These are phyloP conservation scores for Apantesis nais DNA, from an alignment of 2,888 invertebrate species.

Conservation along the genomic window DNA sequence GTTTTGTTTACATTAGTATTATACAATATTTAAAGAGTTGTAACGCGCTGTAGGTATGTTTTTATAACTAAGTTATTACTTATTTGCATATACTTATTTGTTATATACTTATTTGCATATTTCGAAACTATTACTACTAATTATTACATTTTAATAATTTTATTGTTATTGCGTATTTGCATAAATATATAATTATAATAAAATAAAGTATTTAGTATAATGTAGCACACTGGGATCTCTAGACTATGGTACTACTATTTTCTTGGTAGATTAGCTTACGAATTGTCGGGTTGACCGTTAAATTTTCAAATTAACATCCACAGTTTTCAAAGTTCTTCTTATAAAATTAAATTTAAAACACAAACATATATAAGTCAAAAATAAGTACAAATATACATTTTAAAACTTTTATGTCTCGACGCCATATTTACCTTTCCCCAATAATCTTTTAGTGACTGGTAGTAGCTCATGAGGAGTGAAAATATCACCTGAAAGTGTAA, in stretches of 20 bases:
- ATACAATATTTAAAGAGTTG: background rate
- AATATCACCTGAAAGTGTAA: constrained; percentile 59
- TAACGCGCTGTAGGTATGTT: background rate
- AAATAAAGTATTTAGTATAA: too few relatives aligned
- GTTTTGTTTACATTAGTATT: background rate
- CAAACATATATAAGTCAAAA: background rate
- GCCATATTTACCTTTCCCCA: constrained; percentile 56
- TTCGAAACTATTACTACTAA: background rate
- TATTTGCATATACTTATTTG: too few relatives aligned
- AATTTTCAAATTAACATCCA: too few relatives aligned
- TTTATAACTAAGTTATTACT: background rate
- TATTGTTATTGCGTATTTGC: background rate
- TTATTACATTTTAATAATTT: background rate
- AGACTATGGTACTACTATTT: background rate
- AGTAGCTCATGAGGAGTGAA: constrained; percentile 65
- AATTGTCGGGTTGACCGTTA: background rate
- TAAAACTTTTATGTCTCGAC: background rate
- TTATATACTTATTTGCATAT: background rate
- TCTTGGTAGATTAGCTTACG: background rate
- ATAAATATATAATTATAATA: too few relatives aligned
- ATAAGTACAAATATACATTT: background rate
- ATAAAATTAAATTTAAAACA: background rate
- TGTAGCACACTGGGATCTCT: too few relatives aligned
- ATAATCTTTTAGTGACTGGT: constrained; percentile 57
- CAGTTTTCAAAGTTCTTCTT: too few relatives aligned